Percentiles rank a stretch among this genome's conserved stretches.
Conservation (phyloP, 37 sponge, comb jelly and placozoan species). For the Eunapius fragilis region DNA sequence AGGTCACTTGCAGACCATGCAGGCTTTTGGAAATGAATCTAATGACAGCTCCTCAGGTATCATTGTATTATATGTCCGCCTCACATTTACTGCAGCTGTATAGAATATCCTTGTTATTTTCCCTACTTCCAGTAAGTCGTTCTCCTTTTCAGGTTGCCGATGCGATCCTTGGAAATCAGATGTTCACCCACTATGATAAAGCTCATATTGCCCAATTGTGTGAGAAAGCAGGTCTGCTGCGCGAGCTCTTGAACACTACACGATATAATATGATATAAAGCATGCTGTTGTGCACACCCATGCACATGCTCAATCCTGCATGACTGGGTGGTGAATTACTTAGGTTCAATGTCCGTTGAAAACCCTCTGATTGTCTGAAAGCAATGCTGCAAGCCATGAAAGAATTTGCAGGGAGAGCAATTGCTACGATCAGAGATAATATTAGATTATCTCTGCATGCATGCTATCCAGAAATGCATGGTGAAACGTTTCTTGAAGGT, state of each 20-base stretch:
- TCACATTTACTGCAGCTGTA: too few species aligned
- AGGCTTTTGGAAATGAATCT: conserved; percentile 98
- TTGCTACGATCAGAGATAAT: conserved; percentile 97
- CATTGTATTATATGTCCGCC: too few species aligned
- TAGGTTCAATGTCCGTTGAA: conserved; percentile 97
- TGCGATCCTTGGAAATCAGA: conserved; percentile 99
- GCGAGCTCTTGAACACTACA: conserved; percentile 98
- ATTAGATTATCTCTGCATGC: too few species aligned
- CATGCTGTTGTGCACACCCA: conserved; percentile 98
- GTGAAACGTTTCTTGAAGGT: conserved; percentile 99
- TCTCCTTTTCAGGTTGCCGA: conserved; percentile 82
- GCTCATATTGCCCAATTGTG: conserved; percentile 98
- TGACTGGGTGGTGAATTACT: conserved; percentile 99
- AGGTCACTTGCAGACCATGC: conserved; percentile 95
- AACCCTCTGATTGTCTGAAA: conserved; percentile 92
- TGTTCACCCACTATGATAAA: conserved; percentile 99
- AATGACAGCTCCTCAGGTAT: conserved; percentile 92
- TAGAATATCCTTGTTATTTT: too few species aligned
- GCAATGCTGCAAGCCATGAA: conserved; percentile 96
- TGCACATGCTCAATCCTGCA: conserved; percentile 96
- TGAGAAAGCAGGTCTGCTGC: conserved; percentile 97
- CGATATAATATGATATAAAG: conserved; percentile 98
- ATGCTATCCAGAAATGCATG: too few species aligned
- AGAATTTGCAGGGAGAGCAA: conserved; percentile 99
- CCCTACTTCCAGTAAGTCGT: background rate